Percentiles rank a stretch among this genome's conserved stretches.
phyloP scores from a whole-genome alignment of 1,140 invertebrate species.

The Neelides sp. region DNA sequence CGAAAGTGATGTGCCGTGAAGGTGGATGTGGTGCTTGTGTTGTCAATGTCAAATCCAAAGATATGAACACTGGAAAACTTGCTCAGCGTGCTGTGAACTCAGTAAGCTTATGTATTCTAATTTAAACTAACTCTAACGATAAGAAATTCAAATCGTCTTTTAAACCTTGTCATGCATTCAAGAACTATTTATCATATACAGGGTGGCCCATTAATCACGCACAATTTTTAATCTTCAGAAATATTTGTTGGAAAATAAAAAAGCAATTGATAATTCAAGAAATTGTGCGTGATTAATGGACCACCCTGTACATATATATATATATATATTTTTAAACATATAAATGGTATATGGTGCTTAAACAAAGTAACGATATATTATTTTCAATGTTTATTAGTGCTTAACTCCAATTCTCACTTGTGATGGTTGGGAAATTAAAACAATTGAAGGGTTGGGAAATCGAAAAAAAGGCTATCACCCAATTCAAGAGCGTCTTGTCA shows the following conservation, averaged over 20 bases:
- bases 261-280: too few species aligned
- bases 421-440: constrained; percentile 39
- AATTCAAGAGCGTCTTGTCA: constrained; percentile 34
- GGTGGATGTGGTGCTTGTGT: constrained; percentile 41
- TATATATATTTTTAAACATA: too few species aligned
- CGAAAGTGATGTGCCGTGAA: too few species aligned
- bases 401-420: constrained; percentile 39
- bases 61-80: constrained; percentile 30
- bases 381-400: constrained; percentile 39
- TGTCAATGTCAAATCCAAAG: constrained; percentile 33
- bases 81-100: constrained; percentile 34
- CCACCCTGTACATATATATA: too few species aligned
- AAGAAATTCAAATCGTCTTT: not conserved
- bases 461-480: constrained; percentile 36
- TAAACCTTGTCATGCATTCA: too few species aligned
- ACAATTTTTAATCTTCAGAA: too few species aligned
- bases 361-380: too few species aligned
- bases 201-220: too few species aligned
- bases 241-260: too few species aligned
- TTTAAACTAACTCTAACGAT: not conserved
- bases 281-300: too few species aligned
- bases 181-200: too few species aligned
- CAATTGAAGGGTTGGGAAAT: constrained; percentile 40
- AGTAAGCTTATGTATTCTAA: not conserved
- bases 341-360: too few species aligned